Percentiles rank a stretch among this genome's conserved stretches.
phyloP scores from a whole-genome alignment of 2,113 vertebrate species.

The Rhabdomys dilectus region DNA sequence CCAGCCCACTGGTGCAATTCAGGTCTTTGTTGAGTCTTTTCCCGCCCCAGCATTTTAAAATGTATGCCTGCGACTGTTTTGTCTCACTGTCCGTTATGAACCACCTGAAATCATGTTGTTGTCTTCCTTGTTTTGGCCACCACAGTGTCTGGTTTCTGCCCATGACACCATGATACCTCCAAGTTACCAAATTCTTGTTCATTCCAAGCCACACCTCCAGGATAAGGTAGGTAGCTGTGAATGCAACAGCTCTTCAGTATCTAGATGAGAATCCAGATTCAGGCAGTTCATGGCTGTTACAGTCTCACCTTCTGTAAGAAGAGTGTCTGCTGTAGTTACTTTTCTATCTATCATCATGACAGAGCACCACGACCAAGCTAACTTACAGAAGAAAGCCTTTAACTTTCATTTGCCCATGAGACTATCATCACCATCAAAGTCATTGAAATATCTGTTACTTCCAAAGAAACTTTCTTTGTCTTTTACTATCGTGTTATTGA shows the following conservation, averaged over 20 bases:
- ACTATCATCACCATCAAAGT: background rate
- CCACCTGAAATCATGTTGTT: background rate
- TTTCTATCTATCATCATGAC: background rate
- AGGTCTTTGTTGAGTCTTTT: background rate
- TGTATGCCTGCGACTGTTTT: background rate
- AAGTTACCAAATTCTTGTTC: background rate
- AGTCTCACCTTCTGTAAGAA: background rate
- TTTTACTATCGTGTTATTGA: background rate
- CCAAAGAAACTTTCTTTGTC: background rate
- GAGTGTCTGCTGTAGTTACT: background rate
- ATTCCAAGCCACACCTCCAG: background rate
- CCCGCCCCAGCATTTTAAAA: background rate
- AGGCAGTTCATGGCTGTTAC: background rate
- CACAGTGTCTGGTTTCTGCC: background rate
- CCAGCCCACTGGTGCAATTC: background rate
- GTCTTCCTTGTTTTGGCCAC: background rate
- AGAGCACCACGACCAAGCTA: background rate
- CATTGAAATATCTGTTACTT: background rate
- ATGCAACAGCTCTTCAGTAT: background rate
- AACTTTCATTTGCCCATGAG: background rate
- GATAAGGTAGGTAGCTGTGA: background rate
- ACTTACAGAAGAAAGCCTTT: background rate
- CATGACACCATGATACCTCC: background rate
- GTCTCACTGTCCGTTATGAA: background rate
- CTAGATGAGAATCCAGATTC: slow-evolving; percentile 20